Percentiles rank a stretch among this genome's conserved stretches.
These are phyloP conservation scores for Brachyrhaphis roseni DNA, from an alignment of 2,797 vertebrate species.

Conservation along the genomic window DNA sequence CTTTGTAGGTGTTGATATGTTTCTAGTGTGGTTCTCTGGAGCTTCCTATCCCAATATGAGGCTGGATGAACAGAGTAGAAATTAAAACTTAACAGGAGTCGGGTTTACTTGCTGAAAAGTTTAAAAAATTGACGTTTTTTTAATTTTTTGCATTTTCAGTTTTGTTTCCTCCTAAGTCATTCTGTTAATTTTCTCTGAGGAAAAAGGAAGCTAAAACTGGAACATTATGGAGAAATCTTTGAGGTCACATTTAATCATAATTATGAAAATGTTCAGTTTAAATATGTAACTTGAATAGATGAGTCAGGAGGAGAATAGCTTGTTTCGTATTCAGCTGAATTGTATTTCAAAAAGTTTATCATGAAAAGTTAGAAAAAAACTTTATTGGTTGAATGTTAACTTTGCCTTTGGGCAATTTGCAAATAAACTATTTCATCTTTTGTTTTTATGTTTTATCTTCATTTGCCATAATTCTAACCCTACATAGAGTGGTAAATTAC, in stretches of 20 bases:
- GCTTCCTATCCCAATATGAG: not conserved
- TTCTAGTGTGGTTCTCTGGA: not conserved
- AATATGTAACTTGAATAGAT: not conserved
- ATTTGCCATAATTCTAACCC: constrained; percentile 18
- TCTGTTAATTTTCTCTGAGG: not conserved
- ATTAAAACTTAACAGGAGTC: not conserved
- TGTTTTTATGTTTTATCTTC: constrained; percentile 26
- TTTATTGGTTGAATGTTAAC: not conserved
- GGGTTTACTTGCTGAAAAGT: not conserved
- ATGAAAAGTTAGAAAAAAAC: not conserved
- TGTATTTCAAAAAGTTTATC: not conserved
- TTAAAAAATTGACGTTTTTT: not conserved
- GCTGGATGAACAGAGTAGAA: not conserved
- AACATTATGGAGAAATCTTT: not conserved
- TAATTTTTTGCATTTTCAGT: not conserved
- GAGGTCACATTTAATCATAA: not conserved
- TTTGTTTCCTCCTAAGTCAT: not conserved
- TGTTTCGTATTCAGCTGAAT: not conserved
- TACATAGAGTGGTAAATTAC: not conserved
- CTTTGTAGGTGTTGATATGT: not conserved
- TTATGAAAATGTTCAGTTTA: not conserved
- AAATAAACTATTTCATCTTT: constrained; percentile 6
- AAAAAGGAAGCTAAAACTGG: not conserved
- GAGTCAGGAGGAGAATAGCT: not conserved
- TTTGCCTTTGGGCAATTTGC: not conserved